phyloP scores from a whole-genome alignment of 2,113 vertebrate species.

The Cyprinodon variegatus region DNA sequence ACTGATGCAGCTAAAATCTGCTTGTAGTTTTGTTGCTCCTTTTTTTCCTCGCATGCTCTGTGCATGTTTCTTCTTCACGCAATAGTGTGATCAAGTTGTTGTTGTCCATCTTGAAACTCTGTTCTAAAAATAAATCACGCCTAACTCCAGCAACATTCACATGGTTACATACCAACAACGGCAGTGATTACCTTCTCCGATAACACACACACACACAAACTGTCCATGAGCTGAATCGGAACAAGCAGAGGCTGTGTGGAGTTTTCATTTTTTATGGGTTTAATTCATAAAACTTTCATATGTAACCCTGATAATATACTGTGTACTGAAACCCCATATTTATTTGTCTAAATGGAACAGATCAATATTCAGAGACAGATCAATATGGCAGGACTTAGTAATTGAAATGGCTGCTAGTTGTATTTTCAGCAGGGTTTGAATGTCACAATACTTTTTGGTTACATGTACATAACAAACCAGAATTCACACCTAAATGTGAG shows the following conservation, averaged over 20 bases:
- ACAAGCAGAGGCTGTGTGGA: neutral
- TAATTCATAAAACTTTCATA: slow-evolving; percentile 13
- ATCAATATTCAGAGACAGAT: neutral
- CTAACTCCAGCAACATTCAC: slow-evolving; percentile 40
- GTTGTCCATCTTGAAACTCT: slow-evolving; percentile 41
- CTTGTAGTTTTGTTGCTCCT: neutral
- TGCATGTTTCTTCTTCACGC: slow-evolving; percentile 12
- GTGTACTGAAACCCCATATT: neutral
- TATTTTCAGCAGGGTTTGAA: neutral
- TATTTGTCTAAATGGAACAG: slow-evolving; percentile 4
- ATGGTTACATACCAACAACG: slow-evolving; percentile 34
- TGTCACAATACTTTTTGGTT: neutral
- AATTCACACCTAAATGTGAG: neutral
- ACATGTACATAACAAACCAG: neutral
- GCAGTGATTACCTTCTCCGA: slow-evolving; percentile 53
- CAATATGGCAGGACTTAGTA: neutral
- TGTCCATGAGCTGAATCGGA: slow-evolving; percentile 41
- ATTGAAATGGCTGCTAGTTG: neutral
- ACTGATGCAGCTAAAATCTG: slow-evolving; percentile 21
- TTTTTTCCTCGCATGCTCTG: neutral
- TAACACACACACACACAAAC: slow-evolving; percentile 33
- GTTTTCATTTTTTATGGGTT: slow-evolving; percentile 1
- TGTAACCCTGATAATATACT: neutral
- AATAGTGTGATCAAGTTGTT: slow-evolving; percentile 29
- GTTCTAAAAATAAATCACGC: slow-evolving; percentile 60